Conservation (phyloP, 2,888 invertebrate genomes). For the Sinotaia quadrata region DNA sequence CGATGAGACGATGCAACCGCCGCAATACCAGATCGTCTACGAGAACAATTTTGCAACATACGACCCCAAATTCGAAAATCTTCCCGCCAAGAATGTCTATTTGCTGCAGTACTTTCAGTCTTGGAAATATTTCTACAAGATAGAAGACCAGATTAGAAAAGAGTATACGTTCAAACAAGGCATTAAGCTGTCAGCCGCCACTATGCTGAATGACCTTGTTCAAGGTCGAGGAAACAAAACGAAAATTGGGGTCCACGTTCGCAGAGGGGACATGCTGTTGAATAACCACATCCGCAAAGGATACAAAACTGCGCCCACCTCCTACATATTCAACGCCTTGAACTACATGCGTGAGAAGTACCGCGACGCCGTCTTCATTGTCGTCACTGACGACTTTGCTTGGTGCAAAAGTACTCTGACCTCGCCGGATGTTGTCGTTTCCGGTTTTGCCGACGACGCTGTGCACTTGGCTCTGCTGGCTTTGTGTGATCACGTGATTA, state of each 20-base stretch:
- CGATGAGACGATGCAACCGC: neutral
- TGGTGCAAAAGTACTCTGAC: conserved; percentile 16
- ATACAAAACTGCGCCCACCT: conserved; percentile 15
- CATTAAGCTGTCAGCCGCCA: neutral
- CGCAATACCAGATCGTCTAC: neutral
- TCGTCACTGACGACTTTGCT: conserved; percentile 10
- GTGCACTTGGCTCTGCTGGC: conserved; percentile 17
- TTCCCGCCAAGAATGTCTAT: conserved; percentile 14
- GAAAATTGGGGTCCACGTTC: conserved; percentile 17
- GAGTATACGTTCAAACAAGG: conserved; percentile 15
- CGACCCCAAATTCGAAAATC: conserved; percentile 17
- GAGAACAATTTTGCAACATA: conserved; percentile 26
- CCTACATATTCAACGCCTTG: conserved; percentile 22
- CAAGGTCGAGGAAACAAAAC: neutral
- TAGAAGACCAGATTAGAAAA: neutral
- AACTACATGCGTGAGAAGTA: conserved; percentile 23
- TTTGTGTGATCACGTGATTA: conserved; percentile 25
- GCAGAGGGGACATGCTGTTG: conserved; percentile 5
- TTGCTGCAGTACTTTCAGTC: conserved; percentile 30
- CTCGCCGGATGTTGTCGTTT: neutral
- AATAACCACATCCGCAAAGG: neutral
- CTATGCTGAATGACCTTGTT: neutral
- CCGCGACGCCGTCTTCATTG: conserved; percentile 16
- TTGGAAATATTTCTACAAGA: conserved; percentile 27
- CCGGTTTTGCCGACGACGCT: neutral